These are phyloP conservation scores for Anoplolepis gracilipes DNA, from an alignment of 1,140 invertebrate genomes.

Conservation along the genomic window DNA sequence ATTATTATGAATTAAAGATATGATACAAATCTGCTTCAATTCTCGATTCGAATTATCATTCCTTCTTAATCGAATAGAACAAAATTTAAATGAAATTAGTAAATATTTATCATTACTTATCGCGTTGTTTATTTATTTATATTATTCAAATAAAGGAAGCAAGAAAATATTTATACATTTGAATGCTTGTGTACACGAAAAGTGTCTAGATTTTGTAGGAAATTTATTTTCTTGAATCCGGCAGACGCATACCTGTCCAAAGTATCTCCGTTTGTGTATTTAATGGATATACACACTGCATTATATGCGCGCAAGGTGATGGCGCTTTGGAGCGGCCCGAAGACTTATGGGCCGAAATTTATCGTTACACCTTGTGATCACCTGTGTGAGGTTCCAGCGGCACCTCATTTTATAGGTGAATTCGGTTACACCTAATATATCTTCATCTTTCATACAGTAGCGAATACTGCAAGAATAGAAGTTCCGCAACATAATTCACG, in stretches of 20 bases:
- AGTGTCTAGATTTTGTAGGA: background rate
- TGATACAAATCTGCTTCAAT: background rate
- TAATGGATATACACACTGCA: conserved; percentile 23
- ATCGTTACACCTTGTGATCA: conserved; percentile 80
- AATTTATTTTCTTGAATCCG: background rate
- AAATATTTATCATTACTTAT: background rate
- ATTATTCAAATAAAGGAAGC: background rate
- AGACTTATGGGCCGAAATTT: conserved; percentile 84
- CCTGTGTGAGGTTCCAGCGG: conserved; percentile 72
- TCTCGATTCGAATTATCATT: background rate
- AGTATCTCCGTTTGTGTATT: conserved; percentile 28
- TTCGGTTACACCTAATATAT: conserved; percentile 79
- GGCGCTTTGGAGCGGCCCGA: conserved; percentile 66
- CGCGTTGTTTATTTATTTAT: background rate
- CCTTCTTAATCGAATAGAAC: background rate
- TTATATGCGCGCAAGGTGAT: conserved; percentile 58
- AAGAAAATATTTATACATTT: background rate
- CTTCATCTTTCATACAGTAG: conserved; percentile 60
- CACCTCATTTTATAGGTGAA: conserved; percentile 71
- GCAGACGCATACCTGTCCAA: background rate
- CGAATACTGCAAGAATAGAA: conserved; percentile 10
- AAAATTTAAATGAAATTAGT: background rate
- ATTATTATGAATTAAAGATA: background rate
- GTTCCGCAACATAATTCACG: conserved; percentile 28
- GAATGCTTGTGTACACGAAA: background rate